These are phyloP conservation scores for Drosophila elegans DNA, from an alignment of 1,140 invertebrate genomes.

Conservation along the genomic window DNA sequence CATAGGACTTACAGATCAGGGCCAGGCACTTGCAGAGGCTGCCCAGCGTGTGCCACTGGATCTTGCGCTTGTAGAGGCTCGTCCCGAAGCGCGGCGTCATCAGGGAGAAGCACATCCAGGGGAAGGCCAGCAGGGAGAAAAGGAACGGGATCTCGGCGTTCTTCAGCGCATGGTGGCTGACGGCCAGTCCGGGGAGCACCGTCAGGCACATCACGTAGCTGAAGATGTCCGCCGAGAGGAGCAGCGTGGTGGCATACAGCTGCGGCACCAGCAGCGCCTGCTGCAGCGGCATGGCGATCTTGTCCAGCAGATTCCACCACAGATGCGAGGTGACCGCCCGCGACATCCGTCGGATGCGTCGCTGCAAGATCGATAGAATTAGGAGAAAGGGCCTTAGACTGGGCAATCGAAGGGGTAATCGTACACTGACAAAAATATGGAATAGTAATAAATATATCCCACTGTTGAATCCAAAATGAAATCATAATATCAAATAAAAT, in stretches of 20 bases:
- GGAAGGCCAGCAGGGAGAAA: constrained; percentile 82
- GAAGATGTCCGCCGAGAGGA: constrained; percentile 80
- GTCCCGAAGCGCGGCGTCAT: constrained; percentile 82
- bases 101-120: constrained; percentile 84
- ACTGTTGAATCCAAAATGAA: no score
- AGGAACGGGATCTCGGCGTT: constrained; percentile 83
- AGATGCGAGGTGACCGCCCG: constrained; percentile 67
- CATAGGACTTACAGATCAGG: constrained; percentile 70
- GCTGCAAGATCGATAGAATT: constrained; percentile 17
- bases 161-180: constrained; percentile 76
- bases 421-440: no score
- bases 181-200: constrained; percentile 74
- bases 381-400: no score
- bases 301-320: constrained; percentile 77
- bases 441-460: no score
- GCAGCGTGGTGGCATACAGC: constrained; percentile 75
- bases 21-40: constrained; percentile 77
- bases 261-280: constrained; percentile 75
- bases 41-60: constrained; percentile 79
- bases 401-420: no score
- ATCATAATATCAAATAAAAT: no score
- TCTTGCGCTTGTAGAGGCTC: constrained; percentile 74
- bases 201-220: constrained; percentile 84
- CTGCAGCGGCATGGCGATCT: constrained; percentile 76
- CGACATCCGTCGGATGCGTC: constrained; percentile 73